Conservation (phyloP, 2,797 vertebrate species). For the Coracias cyanogaster region DNA sequence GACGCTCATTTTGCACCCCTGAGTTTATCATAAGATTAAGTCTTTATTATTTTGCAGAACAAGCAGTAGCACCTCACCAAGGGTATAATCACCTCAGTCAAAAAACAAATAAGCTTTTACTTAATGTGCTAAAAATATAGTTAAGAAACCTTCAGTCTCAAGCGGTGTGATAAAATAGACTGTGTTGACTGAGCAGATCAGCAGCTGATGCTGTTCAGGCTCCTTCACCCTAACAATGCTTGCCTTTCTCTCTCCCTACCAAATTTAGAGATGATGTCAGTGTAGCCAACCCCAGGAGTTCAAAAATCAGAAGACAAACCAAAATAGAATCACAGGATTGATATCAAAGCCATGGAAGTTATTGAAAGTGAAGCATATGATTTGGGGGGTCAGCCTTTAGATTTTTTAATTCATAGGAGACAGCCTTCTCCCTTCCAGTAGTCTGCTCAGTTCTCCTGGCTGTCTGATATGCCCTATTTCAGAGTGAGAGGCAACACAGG, state of each 20-base stretch:
- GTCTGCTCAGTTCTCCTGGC: conserved; percentile 22
- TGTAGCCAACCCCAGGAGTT: conserved; percentile 55
- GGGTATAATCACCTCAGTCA: conserved; percentile 41
- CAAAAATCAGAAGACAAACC: conserved; percentile 58
- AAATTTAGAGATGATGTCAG: conserved; percentile 72
- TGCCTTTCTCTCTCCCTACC: conserved; percentile 43
- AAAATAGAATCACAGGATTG: conserved; percentile 58
- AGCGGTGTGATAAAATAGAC: conserved; percentile 48
- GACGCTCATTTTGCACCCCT: conserved; percentile 4
- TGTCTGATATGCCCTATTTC: conserved; percentile 49
- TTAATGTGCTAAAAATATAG: conserved; percentile 64
- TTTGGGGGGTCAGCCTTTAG: conserved; percentile 63
- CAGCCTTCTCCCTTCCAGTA: conserved; percentile 36
- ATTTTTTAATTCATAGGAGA: conserved; percentile 62
- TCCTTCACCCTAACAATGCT: conserved; percentile 53
- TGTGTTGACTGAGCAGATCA: conserved; percentile 55
- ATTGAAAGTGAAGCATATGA: conserved; percentile 49
- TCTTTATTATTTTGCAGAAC: conserved; percentile 56
- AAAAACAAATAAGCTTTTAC: conserved; percentile 61
- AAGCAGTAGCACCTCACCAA: conserved; percentile 35
- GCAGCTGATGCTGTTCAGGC: conserved; percentile 46
- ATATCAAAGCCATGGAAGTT: conserved; percentile 59
- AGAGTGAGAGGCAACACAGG: conserved; percentile 5
- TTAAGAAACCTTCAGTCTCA: conserved; percentile 58
- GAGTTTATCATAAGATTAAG: conserved; percentile 51